Evolutionary conservation across 2,888 invertebrate species (phyloP), one percentile per base, ranked within the genome.

Genomic region (Aphidius colemani): DNA sequence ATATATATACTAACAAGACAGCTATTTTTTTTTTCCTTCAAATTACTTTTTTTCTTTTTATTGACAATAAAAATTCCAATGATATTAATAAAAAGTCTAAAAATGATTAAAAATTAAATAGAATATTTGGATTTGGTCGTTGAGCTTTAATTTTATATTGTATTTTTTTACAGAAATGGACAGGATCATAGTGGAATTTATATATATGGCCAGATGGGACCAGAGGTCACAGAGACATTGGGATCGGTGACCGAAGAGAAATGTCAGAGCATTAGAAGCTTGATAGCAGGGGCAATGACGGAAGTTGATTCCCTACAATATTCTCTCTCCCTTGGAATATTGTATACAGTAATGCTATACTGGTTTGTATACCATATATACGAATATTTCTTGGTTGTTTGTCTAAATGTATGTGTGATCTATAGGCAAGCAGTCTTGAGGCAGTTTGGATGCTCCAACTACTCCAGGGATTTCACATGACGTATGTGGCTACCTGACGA

Each of bases 401-500:
- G 72, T 75, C 76, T 78, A 77, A 76, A 78, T 79, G 39, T 46
- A 51, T 76, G 77, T 64, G 65, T 81, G 81, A 81, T 81, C 80
- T 80, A 81, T 80, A 76, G 74, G 72, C 73, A 72, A 77, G 75
- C 78, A 77, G 30, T 78, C 76, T 77, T 73, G 71, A 69, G 70
- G 72, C 71, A 72, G 71, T 71, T 60, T 71, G 74, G 72, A 73
- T 74, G 73, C 72, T 69, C 63, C 67, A 61, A 64, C 71, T 74
- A 66, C 80, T 75, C 76, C 51, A 69, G 79, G 78, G 81, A 79
- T 76, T 78, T 67, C 71, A 65, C 73, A 74, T 81, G 81, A 82
- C 81, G 78, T 81, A 82, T 82, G 81, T 77, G 80, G 80, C 81
- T 79, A 82, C 81, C 81, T 82, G 82, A 80, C 79, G 80, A 80